Evolutionary conservation across 2,888 invertebrate species (phyloP), one percentile per base, ranked within the genome.

Genomic region (Strigamia transsilvanica): DNA sequence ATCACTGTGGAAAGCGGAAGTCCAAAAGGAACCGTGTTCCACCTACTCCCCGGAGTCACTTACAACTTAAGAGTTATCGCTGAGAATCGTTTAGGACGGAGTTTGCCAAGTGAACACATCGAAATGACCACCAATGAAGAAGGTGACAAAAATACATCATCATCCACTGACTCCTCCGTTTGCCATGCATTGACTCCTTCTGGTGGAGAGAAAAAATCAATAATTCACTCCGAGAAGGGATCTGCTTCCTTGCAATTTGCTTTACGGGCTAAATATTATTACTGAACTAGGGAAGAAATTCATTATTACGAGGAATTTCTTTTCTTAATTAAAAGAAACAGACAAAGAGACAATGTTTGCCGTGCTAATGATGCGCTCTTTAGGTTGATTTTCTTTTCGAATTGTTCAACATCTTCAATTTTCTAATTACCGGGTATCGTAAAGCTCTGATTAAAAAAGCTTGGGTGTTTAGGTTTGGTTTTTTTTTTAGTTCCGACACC

Each of bases 51-150:
- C 0, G 93, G 94, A 81, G 94, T 94, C 1, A 92, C 93, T 15
- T 96, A 96, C 87, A 92, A 93, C 87, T 92, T 96, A 84, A 91
- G 95, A 66, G 91, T 96, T 86, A 91, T 94, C 83, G 95, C 95
- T 51, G 92, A 94, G 85, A 96, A 96, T 87, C 93, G 93, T 86
- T 94, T 96, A 84, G 96, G 95, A 85, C 90, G 91, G 80, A 94
- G 96, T 85, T 89, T 91, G 32, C 93, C 92, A 83, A 95, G 95
- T 1, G 92, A 93, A 84, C 89, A 91, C 0, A 92, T 94, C 9
- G 91, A 93, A 9, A 92, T 94, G 5, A 93, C 93, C 87, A 95
- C 95, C 0, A 92, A 94, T 86, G 95, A 96, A 89, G 96, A 96
- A 91, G 92, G 93, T 92, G 85, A 83, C 81, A 51, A 51, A 34